A percentile compares a stretch with the other conserved stretches of the same genome.
Conservation (phyloP, 2,797 vertebrate species). For the Sebastolobus altivelis region DNA sequence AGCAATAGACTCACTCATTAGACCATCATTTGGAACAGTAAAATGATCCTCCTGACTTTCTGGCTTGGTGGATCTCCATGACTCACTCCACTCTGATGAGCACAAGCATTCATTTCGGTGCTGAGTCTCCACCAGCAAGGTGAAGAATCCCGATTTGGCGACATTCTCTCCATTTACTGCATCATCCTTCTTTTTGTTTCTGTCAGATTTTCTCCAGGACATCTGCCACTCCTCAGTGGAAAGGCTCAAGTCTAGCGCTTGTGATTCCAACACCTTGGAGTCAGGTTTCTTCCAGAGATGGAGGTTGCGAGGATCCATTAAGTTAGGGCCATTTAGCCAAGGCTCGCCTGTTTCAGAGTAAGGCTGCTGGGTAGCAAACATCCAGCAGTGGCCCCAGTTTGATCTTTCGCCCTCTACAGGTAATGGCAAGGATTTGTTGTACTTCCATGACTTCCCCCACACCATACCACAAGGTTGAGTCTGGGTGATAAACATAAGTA, state of each 20-base stretch:
- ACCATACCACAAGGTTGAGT: slow-evolving; percentile 64
- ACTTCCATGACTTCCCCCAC: slow-evolving; percentile 79
- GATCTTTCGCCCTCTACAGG: slow-evolving; percentile 36
- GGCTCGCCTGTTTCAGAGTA: slow-evolving; percentile 51
- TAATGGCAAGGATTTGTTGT: slow-evolving; percentile 59
- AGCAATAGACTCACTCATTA: not conserved
- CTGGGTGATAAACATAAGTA: slow-evolving; percentile 56
- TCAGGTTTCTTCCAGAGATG: slow-evolving; percentile 59
- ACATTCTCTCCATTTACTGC: slow-evolving; percentile 2
- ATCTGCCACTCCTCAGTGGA: slow-evolving; percentile 61
- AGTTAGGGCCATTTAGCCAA: slow-evolving; percentile 60
- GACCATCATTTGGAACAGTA: not conserved
- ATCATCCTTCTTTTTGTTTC: slow-evolving; percentile 15
- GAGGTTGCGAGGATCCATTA: slow-evolving; percentile 21
- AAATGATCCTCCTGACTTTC: slow-evolving; percentile 5
- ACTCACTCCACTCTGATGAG: slow-evolving; percentile 71
- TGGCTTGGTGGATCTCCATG: slow-evolving; percentile 74
- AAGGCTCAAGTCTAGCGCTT: slow-evolving; percentile 38
- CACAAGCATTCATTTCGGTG: slow-evolving; percentile 40
- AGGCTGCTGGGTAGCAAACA: slow-evolving; percentile 71
- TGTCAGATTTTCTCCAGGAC: slow-evolving; percentile 69
- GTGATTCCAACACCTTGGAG: slow-evolving; percentile 31
- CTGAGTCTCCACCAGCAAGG: slow-evolving; percentile 54
- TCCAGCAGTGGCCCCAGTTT: slow-evolving; percentile 77
- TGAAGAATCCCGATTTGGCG: slow-evolving; percentile 20